phyloP scores from a whole-genome alignment of 2,113 vertebrate species.

The Prochilodus magdalenae region DNA sequence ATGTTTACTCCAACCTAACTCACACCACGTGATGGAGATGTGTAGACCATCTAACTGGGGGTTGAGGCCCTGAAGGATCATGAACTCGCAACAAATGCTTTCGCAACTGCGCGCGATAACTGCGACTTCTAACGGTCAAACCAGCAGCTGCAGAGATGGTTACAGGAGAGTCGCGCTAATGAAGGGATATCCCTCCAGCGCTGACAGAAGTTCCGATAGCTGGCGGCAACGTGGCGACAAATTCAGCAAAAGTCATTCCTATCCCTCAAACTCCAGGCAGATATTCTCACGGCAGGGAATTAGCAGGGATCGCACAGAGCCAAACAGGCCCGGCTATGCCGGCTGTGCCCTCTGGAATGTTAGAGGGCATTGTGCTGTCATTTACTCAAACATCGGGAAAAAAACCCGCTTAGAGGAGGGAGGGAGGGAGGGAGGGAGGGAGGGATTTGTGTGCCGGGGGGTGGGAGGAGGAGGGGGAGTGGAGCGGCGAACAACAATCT shows the following conservation, averaged over 20 bases:
- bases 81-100: no score
- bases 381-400: constrained; percentile 42
- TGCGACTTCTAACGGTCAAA: neutral
- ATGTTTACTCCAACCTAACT: no score
- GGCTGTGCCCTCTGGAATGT: constrained; percentile 55
- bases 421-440: no score
- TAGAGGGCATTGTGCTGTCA: constrained; percentile 53
- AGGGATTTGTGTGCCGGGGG: neutral
- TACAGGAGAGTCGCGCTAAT: neutral
- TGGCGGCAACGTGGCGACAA: no score
- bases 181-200: neutral
- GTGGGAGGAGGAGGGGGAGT: neutral
- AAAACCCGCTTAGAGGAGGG: constrained; percentile 25
- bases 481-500: constrained; percentile 58
- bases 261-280: neutral
- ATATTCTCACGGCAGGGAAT: neutral
- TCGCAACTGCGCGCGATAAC: neutral
- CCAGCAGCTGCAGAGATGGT: neutral
- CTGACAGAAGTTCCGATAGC: no score
- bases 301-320: neutral
- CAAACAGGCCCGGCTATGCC: neutral
- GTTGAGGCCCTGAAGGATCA: no score
- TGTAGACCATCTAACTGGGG: no score
- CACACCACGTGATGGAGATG: no score
- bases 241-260: neutral